These are phyloP conservation scores for Solea senegalensis DNA, from an alignment of 2,113 vertebrate genomes.

Conservation along the genomic window DNA sequence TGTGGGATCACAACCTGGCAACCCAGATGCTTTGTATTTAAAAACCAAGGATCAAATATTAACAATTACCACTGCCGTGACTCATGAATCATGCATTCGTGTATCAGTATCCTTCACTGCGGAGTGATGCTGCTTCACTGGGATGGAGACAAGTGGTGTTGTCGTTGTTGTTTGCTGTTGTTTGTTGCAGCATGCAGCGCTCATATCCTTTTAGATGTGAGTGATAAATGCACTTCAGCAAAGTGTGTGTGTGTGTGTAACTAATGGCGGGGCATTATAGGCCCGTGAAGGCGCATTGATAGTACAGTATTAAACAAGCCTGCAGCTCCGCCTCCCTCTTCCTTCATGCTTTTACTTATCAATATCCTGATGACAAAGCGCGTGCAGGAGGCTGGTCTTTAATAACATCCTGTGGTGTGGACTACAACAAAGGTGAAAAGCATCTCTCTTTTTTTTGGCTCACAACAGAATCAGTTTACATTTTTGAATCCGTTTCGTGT, in stretches of 20 bases:
- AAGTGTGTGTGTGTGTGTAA: slow-evolving; percentile 21
- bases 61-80: background rate
- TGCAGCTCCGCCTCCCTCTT: background rate
- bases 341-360: slow-evolving; percentile 42
- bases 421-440: background rate
- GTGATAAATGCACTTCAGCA: slow-evolving; percentile 51
- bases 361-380: slow-evolving; percentile 22
- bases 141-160: background rate
- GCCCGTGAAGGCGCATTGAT: slow-evolving; percentile 24
- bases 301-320: slow-evolving; percentile 37
- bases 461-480: too few relatives aligned
- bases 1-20: background rate
- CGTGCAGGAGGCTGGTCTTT: background rate
- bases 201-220: slow-evolving; percentile 44
- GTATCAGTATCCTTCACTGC: background rate
- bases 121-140: background rate
- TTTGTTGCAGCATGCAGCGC: slow-evolving; percentile 17
- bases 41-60: background rate
- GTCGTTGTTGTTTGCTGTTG: background rate
- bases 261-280: slow-evolving; percentile 42
- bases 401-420: background rate
- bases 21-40: background rate
- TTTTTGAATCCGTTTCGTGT: too few relatives aligned
- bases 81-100: background rate
- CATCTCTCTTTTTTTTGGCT: background rate